Base-by-base conservation (phyloP, 2,888 invertebrate species). In the Euspilapteryx auroguttella region DNA sequence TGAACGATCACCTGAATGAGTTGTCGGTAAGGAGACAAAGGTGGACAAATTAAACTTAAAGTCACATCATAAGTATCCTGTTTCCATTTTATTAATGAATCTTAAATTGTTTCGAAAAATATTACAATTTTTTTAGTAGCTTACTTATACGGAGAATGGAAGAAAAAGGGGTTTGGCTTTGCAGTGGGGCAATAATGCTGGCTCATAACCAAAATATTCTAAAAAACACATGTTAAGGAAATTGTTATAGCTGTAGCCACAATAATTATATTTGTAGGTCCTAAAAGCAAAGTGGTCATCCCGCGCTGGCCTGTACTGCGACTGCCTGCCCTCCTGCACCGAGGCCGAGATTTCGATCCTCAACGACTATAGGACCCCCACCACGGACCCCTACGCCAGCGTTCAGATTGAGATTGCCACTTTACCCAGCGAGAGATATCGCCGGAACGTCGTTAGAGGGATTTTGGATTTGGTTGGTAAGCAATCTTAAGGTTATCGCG, bases 401-500 rank as follows among this genome's bases (percentile, higher is more conserved):
- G 78, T 87, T 1, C 78, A 83, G 37, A 69, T 89, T 26, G 77
- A 78, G 6, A 50, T 89, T 14, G 78, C 83, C 3, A 75, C 80
- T 32, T 53, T 87, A 28, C 89, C 89, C 1, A 82, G 80, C 9
- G 83, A 86, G 44, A 66, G 85, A 6, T 88, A 83, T 45, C 81
- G 85, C 39, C 73, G 89, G 33, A 88, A 85, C 45, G 83, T 89
- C 4, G 84, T 87, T 0, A 77, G 85, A 34, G 87, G 86, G 15
- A 76, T 80, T 32, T 53, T 89, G 35, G 88, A 89, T 62, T 66
- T 89, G 51, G 85, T 87, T 1, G 87, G 87, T 86, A 48, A 59
- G 79, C 54, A 7, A 9, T 20, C 8, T 27, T 25, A 2, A n/a
- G n/a, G n/a, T n/a, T n/a, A n/a, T n/a, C n/a, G n/a, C n/a, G n/a